Conservation (phyloP, 2,888 invertebrate genomes). For the Amblyjoppa fuscipennis region DNA sequence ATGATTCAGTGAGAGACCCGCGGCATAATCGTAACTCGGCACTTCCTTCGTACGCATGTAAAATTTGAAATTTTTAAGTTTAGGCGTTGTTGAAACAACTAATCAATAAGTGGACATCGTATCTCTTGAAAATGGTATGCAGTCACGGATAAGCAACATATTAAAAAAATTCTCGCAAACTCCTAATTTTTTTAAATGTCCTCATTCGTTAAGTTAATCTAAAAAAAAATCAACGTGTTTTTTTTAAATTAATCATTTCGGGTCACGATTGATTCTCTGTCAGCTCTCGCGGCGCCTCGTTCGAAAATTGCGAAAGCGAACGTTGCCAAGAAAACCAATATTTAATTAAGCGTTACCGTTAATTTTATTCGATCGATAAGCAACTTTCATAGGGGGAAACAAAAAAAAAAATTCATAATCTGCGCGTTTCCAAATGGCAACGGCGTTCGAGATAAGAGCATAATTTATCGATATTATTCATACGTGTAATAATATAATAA, state of each 20-base stretch:
- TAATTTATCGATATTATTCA: constrained; percentile 51
- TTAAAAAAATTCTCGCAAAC: no score
- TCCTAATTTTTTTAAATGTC: no score
- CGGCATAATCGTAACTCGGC: background rate
- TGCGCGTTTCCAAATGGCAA: background rate
- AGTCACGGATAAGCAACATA: background rate
- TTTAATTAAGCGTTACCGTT: background rate
- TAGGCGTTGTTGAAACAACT: background rate
- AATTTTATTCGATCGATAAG: constrained; percentile 11
- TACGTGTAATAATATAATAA: constrained; percentile 43
- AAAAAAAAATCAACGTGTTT: no score
- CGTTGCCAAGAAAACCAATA: background rate
- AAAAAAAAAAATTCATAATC: background rate
- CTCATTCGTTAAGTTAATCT: no score
- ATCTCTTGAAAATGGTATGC: background rate
- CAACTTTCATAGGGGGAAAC: background rate
- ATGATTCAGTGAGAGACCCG: background rate
- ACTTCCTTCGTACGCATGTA: background rate
- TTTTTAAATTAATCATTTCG: background rate
- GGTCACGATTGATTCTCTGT: background rate
- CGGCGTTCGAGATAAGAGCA: constrained; percentile 20
- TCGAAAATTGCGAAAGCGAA: background rate
- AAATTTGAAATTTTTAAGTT: background rate
- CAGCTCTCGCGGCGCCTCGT: background rate
- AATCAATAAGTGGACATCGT: background rate